Evolutionary conservation across 1,140 invertebrate species (phyloP).

Genomic region (Stegodyphus mimosarum): DNA sequence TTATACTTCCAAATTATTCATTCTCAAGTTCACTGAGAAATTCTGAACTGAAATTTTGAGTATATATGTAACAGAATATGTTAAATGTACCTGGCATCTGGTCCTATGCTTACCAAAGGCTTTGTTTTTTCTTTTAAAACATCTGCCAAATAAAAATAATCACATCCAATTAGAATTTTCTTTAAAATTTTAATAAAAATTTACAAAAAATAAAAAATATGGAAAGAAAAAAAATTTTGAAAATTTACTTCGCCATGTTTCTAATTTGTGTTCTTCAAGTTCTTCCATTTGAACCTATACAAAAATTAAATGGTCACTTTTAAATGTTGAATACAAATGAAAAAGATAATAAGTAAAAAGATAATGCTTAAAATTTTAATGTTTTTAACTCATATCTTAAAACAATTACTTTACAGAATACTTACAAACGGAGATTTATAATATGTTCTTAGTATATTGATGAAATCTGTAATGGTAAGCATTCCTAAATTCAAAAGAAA

Average conservation of each 20-base stretch:
- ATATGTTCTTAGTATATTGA: constrained; percentile 94
- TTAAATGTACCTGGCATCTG: constrained; percentile 75
- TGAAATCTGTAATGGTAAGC: constrained; percentile 99
- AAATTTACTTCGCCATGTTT: constrained; percentile 84
- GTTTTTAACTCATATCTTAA: background rate
- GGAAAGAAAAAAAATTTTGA: background rate
- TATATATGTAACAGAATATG: too few species aligned
- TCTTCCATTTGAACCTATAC: constrained; percentile 83
- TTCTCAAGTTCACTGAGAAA: too few species aligned
- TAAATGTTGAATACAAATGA: background rate
- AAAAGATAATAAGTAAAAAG: background rate
- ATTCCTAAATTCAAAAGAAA: constrained; percentile 79
- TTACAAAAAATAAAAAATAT: background rate
- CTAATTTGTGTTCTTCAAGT: constrained; percentile 96
- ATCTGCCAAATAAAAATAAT: constrained; percentile 71
- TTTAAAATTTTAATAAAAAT: too few species aligned
- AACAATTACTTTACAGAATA: background rate
- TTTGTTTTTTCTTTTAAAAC: constrained; percentile 84
- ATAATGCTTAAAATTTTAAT: background rate
- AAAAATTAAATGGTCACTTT: background rate
- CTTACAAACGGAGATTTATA: constrained; percentile 88
- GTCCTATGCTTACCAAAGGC: constrained; percentile 86
- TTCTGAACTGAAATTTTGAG: too few species aligned
- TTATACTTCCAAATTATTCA: too few species aligned
- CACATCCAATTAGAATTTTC: background rate